These are phyloP conservation scores for Axis porcinus DNA, from an alignment of 2,113 vertebrate genomes.

Conservation along the genomic window DNA sequence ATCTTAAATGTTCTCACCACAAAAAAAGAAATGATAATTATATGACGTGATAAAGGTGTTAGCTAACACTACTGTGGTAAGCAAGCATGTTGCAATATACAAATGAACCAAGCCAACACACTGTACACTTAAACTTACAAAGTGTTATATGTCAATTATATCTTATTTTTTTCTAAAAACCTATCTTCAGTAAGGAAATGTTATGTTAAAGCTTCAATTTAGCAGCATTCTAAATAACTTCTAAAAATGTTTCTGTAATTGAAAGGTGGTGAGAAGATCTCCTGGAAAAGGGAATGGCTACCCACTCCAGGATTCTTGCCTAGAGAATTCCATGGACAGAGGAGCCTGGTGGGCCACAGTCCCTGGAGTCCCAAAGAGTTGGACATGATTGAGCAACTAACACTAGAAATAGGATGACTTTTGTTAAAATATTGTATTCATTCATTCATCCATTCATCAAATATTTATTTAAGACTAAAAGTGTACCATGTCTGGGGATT, in stretches of 20 bases:
- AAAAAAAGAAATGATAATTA: not conserved
- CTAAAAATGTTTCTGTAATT: not conserved
- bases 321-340: not conserved
- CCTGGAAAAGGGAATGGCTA: not conserved
- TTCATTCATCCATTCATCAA: not conserved
- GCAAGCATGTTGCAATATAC: not conserved
- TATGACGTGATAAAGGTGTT: not conserved
- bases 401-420: not conserved
- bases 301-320: not conserved
- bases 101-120: not conserved
- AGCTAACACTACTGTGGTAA: not conserved
- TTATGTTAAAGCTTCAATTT: not conserved
- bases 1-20: not conserved
- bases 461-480: conserved; percentile 8
- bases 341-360: not conserved
- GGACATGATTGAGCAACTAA: not conserved
- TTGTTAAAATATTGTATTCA: not conserved
- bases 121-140: not conserved
- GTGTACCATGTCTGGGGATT: not conserved
- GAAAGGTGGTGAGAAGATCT: not conserved
- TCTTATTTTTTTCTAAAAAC: not conserved
- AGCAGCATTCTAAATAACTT: not conserved
- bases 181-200: not conserved
- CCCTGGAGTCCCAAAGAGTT: not conserved
- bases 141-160: not conserved